Evolutionary conservation across 2,888 invertebrate species (phyloP), one percentile per base, ranked within the genome.

Genomic region (Pseudococcus longispinus): DNA sequence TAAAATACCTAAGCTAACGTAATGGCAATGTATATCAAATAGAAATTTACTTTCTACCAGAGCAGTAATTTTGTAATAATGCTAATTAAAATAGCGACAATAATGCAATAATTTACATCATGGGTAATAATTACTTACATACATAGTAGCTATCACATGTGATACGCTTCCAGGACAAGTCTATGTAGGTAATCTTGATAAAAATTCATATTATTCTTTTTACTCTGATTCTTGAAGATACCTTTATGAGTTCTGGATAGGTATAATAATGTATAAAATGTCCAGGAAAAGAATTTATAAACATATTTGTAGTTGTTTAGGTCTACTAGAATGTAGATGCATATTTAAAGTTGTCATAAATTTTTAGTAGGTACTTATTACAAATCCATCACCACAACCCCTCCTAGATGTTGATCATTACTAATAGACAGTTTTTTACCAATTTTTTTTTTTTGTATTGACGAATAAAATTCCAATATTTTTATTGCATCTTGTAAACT

Each of bases 61-160:
- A 23, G 18, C 8, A 32, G 29, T 70, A 70, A 70, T 70, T 70
- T 29, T 32, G 29, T 18, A 29, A 70, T 70, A 70, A 26, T 70
- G 9, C 70, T 70, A 70, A 70, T 70, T 70, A 70, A 70, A 70
- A 70, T 32, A 29, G 70, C 18, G 70, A 70, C 70, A 70, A 70
- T 70, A 70, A 70, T 18, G 70, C 29, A 70, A 70, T 29, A 70
- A 29, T 70, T 70, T 70, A 70, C 70, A 29, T 70, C 29, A 29
- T 70, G 18, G 18, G 18, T 70, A 70, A 18, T 32, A 70, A 70
- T 70, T 70, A 70, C 15, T 4, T 37, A 37, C 37, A 8, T 37
- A 37, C n/a, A 37, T 37, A 9, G 23, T 26, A 65, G n/a, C 5
- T 65, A 26, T 65, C 26, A 65, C 13, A 26, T 26, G 26, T 26